These are phyloP conservation scores for Andrena chrysosceles DNA, from an alignment of 2,888 invertebrate genomes.

Conservation along the genomic window DNA sequence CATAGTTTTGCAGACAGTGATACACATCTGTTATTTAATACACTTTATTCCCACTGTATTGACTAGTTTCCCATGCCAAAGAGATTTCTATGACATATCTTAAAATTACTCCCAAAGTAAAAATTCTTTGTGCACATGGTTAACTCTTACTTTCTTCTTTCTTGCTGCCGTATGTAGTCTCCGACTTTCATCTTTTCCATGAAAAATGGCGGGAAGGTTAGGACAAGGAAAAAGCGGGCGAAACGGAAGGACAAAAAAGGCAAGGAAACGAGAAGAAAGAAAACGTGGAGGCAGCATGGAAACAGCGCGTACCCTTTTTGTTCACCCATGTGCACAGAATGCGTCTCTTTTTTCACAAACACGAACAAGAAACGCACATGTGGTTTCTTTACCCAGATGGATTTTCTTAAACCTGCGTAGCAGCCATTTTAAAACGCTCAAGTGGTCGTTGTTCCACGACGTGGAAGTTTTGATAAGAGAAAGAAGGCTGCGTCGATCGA, in stretches of 20 bases:
- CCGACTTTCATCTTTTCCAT: not conserved
- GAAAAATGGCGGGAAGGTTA: constrained; percentile 16
- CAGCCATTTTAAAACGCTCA: constrained; percentile 30
- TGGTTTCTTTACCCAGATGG: constrained; percentile 43
- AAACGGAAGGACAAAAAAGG: constrained; percentile 17
- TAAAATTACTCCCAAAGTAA: not conserved
- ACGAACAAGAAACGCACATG: constrained; percentile 15
- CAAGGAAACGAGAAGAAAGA: constrained; percentile 49
- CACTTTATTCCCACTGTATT: no score
- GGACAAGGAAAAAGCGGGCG: constrained; percentile 23
- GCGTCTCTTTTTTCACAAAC: constrained; percentile 28
- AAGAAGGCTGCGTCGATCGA: not conserved
- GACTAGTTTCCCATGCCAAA: no score
- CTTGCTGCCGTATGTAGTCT: no score
- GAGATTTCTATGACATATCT: no score
- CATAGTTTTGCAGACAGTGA: no score
- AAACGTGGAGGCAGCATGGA: constrained; percentile 42
- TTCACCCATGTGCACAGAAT: constrained; percentile 39
- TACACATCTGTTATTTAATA: no score
- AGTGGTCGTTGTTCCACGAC: constrained; percentile 26
- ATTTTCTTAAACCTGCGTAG: constrained; percentile 35
- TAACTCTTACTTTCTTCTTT: not conserved
- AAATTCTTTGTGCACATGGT: constrained; percentile 2
- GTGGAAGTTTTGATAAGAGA: not conserved
- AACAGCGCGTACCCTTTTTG: constrained; percentile 51